phyloP scores from a whole-genome alignment of 2,888 invertebrate species.

The Osmoderma eremita region DNA sequence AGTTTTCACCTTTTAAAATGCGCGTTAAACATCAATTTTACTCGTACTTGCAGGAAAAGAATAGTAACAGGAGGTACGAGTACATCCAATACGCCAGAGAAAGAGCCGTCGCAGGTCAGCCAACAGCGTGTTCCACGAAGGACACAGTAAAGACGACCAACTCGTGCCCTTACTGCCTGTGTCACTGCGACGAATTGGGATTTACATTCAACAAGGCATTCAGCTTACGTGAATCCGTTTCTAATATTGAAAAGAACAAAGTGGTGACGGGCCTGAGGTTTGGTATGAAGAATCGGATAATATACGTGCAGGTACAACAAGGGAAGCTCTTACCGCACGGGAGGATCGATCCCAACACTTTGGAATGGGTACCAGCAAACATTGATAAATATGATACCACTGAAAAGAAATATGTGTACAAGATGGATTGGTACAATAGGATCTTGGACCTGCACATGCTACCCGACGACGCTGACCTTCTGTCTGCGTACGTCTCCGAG shows the following conservation, averaged over 20 bases:
- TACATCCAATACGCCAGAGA: too few species aligned
- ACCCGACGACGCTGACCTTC: not conserved
- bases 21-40: too few species aligned
- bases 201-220: constrained; percentile 83
- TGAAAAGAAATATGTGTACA: not conserved
- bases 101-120: too few species aligned
- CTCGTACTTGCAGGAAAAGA: too few species aligned
- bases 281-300: constrained; percentile 78
- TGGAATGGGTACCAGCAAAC: constrained; percentile 77
- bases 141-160: too few species aligned
- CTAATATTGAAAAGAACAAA: constrained; percentile 72
- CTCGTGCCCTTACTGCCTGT: too few species aligned
- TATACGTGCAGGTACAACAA: constrained; percentile 85
- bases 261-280: constrained; percentile 83
- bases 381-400: constrained; percentile 43
- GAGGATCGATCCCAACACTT: constrained; percentile 68
- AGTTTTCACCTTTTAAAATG: too few species aligned
- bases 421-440: constrained; percentile 78
- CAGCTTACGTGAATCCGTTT: constrained; percentile 74
- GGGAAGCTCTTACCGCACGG: constrained; percentile 75
- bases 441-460: constrained; percentile 86
- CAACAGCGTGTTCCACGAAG: too few species aligned
- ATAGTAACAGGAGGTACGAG: too few species aligned
- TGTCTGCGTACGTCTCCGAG: not conserved
- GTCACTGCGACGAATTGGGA: too few species aligned